A percentile compares a stretch with the other conserved stretches of the same genome.
These are phyloP conservation scores for Belonocnema kinseyi DNA, from an alignment of 1,140 invertebrate genomes.

Conservation along the genomic window DNA sequence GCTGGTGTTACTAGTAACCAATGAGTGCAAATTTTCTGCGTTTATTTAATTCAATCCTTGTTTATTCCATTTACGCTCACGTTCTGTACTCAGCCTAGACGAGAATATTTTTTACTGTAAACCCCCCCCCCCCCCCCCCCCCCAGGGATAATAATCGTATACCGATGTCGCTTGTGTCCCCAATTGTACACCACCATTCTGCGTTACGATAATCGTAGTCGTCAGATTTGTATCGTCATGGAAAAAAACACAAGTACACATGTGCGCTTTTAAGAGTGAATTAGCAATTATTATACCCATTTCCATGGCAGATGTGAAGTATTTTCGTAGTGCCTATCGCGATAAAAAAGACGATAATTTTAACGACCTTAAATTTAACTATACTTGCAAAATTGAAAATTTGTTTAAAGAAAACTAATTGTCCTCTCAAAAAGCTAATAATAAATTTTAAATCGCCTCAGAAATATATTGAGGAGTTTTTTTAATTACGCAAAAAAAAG, in stretches of 20 bases:
- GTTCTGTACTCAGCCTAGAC: not conserved
- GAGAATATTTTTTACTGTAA: conserved; percentile 23
- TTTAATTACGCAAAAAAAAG: no score
- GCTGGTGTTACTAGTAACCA: not conserved
- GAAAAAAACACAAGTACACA: not conserved
- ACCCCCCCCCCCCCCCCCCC: not conserved
- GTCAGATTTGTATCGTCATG: conserved; percentile 20
- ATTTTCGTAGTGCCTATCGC: not conserved
- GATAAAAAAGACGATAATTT: not conserved
- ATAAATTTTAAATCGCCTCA: no score
- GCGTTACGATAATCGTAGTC: not conserved
- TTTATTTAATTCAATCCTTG: conserved; percentile 19
- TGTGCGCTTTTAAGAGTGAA: not conserved
- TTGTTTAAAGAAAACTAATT: no score
- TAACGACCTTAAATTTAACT: not conserved
- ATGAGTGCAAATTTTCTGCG: no score
- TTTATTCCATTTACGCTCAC: conserved; percentile 19
- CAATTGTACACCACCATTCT: not conserved
- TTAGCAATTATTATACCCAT: not conserved
- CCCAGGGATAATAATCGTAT: conserved; percentile 16
- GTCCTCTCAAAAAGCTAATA: no score
- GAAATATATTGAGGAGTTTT: no score
- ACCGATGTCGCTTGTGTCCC: not conserved
- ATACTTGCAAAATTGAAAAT: no score
- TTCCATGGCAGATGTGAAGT: not conserved